Percentiles rank a stretch among this genome's conserved stretches.
These are phyloP conservation scores for Ascidia mentula DNA, from an alignment of 23 tunicate genomes.

Conservation along the genomic window DNA sequence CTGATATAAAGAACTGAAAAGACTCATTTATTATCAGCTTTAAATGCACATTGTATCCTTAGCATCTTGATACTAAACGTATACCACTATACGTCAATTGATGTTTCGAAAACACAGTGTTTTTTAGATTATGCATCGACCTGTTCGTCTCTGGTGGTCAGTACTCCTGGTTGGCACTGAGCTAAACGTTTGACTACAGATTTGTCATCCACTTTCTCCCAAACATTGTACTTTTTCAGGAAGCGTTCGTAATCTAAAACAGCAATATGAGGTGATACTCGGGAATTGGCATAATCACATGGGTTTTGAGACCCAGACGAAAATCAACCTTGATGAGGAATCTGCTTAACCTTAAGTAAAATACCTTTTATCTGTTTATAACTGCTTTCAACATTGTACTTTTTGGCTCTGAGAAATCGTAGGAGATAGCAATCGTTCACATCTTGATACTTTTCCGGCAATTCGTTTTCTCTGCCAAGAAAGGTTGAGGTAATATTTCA, in stretches of 20 bases:
- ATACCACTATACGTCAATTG: too few relatives aligned
- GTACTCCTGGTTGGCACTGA: slow-evolving; percentile 43
- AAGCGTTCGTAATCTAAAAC: neutral
- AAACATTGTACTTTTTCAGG: slow-evolving; percentile 23
- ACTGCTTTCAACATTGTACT: slow-evolving; percentile 25
- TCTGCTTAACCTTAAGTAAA: too few relatives aligned
- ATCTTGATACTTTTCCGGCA: neutral
- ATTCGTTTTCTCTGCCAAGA: neutral
- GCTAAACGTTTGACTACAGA: slow-evolving; percentile 8
- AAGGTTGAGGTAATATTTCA: too few relatives aligned
- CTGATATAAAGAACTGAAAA: too few relatives aligned
- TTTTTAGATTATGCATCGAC: neutral
- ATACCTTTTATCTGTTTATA: slow-evolving; percentile 27
- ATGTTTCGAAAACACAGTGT: neutral
- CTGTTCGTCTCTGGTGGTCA: slow-evolving; percentile 18
- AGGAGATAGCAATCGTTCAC: slow-evolving; percentile 16
- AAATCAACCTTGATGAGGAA: too few relatives aligned
- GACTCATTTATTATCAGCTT: too few relatives aligned
- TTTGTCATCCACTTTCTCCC: neutral
- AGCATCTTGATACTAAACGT: too few relatives aligned
- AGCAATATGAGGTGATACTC: neutral
- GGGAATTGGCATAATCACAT: neutral
- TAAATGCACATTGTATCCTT: too few relatives aligned
- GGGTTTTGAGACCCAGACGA: too few relatives aligned
- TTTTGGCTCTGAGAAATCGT: slow-evolving; percentile 34